Conservation (phyloP, 1,140 invertebrate genomes). For the Drosophila azteca region DNA sequence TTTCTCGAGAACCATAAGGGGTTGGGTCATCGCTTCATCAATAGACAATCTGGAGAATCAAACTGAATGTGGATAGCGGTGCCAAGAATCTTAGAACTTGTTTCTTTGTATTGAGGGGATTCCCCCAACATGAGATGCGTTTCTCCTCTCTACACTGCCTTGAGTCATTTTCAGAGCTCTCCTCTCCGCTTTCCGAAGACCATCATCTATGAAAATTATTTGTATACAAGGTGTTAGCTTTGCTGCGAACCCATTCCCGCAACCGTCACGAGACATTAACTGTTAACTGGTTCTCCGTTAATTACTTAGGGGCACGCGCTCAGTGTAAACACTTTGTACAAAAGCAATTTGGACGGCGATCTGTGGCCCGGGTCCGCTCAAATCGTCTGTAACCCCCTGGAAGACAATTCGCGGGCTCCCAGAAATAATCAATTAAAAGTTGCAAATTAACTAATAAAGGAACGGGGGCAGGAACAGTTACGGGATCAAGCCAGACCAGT, state of each 20-base stretch:
- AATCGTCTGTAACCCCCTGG: conserved; percentile 4
- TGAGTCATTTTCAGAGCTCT: too few species aligned
- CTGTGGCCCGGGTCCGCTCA: conserved; percentile 6
- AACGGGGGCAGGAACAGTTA: conserved; percentile 21
- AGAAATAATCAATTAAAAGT: conserved; percentile 81
- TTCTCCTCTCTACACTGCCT: too few species aligned
- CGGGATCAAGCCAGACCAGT: conserved; percentile 1
- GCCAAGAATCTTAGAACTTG: too few species aligned
- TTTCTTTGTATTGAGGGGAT: too few species aligned
- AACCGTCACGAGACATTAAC: conserved; percentile 69
- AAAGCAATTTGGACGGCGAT: conserved; percentile 61
- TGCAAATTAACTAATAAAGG: conserved; percentile 75
- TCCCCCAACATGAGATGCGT: too few species aligned
- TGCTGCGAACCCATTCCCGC: conserved; percentile 10
- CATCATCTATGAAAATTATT: too few species aligned
- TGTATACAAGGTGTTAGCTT: too few species aligned
- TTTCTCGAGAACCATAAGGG: too few species aligned
- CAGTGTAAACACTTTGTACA: conserved; percentile 78
- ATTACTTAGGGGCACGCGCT: conserved; percentile 69
- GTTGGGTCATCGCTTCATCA: too few species aligned
- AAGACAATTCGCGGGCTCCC: conserved; percentile 12
- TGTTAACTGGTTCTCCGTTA: conserved; percentile 60
- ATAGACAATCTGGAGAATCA: too few species aligned
- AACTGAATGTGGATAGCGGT: too few species aligned
- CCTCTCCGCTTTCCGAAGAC: too few species aligned